Percentiles rank a stretch among this genome's conserved stretches.
Conservation (phyloP, 2,113 vertebrate species). For the Dasypus novemcinctus region DNA sequence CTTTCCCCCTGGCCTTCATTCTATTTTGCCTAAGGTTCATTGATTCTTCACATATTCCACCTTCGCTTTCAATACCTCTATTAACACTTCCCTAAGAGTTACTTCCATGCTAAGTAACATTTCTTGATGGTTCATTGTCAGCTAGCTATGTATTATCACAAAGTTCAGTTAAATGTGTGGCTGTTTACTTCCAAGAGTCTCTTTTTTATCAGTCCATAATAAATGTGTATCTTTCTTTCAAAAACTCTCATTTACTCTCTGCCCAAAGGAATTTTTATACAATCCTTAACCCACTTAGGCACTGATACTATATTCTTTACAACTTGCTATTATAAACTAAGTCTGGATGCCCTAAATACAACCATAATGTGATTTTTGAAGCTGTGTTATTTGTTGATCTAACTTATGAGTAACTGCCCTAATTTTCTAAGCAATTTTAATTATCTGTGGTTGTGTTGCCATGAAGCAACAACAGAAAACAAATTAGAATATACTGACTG, state of each 20-base stretch:
- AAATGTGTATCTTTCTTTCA: not conserved
- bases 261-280: not conserved
- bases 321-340: not conserved
- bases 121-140: not conserved
- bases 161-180: not conserved
- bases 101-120: not conserved
- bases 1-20: not conserved
- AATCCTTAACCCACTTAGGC: not conserved
- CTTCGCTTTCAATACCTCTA: not conserved
- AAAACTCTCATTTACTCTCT: not conserved
- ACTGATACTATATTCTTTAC: not conserved
- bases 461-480: not conserved
- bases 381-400: not conserved
- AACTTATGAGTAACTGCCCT: not conserved
- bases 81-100: not conserved
- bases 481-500: too few relatives aligned
- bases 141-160: not conserved
- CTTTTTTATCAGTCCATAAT: not conserved
- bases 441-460: not conserved
- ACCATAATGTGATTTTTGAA: not conserved
- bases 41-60: not conserved
- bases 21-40: not conserved
- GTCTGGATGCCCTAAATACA: not conserved
- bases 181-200: not conserved
- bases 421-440: not conserved